Base-by-base conservation (phyloP, 2,797 vertebrate species). In the Eleutherodactylus coqui region DNA sequence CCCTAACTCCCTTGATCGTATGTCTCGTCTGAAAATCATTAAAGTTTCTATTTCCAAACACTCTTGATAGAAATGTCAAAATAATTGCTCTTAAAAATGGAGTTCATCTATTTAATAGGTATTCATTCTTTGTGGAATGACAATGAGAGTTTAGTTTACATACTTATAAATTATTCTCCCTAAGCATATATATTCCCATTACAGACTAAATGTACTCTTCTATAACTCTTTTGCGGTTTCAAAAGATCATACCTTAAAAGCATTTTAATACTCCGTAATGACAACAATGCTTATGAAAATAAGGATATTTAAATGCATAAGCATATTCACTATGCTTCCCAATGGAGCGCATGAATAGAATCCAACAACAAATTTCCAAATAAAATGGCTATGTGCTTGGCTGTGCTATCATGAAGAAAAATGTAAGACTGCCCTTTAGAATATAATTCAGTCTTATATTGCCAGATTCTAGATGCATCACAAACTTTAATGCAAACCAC, bases 281-380 rank as follows among this genome's bases (percentile, higher is more conserved):
- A 76, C 76, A 89, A 84, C 55, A 88, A 62, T 87, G 78, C 84
- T 77, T 90, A 80, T 91, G 89, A 90, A 91, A 90, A 89, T 75
- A 89, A 79, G 83, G 82, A 88, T 86, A 90, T 91, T 92, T 92
- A 92, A 92, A 91, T 91, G 86, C 82, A 91, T 89, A 89, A 87
- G 89, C 53, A 90, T 89, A 90, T 90, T 87, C 84, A 90, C n/a
- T 47, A 85, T 0, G 0, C 53, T 87, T 92, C 84, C 87, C 86
- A 53, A 79, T 88, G 86, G 85, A 79, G 11, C 14, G 49, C 77
- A 75, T 87, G 91, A 92, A 88, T 70, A 62, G 67, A 77, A 36
- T 79, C 83, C 45, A n/a, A 64, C 47, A 86, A 87, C 53, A 88
- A 88, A 89, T 89, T 90, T 86, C 83, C 85, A 86, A 79, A 90